Conservation (phyloP, 2,113 vertebrate genomes). For the Phocoena phocoena region DNA sequence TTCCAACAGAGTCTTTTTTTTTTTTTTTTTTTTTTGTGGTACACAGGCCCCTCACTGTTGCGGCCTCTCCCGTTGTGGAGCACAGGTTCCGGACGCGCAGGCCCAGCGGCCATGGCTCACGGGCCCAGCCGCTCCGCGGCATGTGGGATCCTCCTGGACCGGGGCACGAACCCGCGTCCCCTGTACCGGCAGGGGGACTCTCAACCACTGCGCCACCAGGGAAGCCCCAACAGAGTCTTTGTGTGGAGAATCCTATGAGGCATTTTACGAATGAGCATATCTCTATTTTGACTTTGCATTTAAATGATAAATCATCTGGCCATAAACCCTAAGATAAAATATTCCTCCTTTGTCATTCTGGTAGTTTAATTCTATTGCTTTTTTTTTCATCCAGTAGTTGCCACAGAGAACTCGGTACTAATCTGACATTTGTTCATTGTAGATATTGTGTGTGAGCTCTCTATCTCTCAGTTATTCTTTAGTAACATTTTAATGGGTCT, state of each 20-base stretch:
- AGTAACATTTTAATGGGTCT: not conserved
- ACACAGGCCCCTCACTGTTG: fast-evolving
- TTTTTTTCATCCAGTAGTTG: not conserved
- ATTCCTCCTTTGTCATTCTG: not conserved
- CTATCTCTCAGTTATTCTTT: not conserved
- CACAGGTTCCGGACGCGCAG: too few relatives aligned
- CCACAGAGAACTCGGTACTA: not conserved
- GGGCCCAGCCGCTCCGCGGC: too few relatives aligned
- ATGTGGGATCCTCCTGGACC: too few relatives aligned
- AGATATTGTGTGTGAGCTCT: not conserved
- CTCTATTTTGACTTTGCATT: not conserved
- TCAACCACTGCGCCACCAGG: too few relatives aligned
- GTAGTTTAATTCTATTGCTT: not conserved
- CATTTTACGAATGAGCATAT: not conserved
- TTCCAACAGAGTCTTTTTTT: not conserved
- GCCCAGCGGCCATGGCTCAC: too few relatives aligned
- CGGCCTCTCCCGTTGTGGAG: too few relatives aligned
- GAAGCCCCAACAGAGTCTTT: not conserved
- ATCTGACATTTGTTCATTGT: not conserved
- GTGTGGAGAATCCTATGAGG: not conserved
- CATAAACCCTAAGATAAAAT: not conserved
- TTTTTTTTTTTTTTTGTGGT: too few relatives aligned
- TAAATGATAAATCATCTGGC: not conserved
- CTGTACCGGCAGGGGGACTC: fast-evolving
- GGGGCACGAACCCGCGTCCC: too few relatives aligned